A percentile compares a stretch with the other conserved stretches of the same genome.
phyloP scores from a whole-genome alignment of 2,888 invertebrate species.

The Anorthoa munda region DNA sequence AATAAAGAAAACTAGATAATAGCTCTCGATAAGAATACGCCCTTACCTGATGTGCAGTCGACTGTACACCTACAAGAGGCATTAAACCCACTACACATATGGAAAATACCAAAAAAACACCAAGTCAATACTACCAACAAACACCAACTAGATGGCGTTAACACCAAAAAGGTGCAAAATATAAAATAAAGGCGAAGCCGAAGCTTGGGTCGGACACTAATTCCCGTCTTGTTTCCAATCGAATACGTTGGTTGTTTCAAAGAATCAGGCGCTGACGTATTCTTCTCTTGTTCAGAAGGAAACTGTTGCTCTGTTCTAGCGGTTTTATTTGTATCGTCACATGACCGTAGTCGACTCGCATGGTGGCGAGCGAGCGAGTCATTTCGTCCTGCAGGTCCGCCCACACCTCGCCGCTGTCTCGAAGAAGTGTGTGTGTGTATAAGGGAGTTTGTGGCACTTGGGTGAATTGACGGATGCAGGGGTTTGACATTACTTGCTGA shows the following conservation, averaged over 20 bases:
- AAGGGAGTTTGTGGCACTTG: slow-evolving; percentile 98
- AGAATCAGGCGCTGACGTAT: slow-evolving; percentile 89
- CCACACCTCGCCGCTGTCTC: slow-evolving; percentile 98
- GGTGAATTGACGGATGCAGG: slow-evolving; percentile 92
- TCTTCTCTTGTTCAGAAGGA: slow-evolving; percentile 96
- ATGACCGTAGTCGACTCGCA: slow-evolving; percentile 99
- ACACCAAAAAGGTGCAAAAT: slow-evolving; percentile 36
- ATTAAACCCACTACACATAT: background rate
- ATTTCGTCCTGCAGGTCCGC: slow-evolving; percentile 99
- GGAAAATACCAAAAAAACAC: slow-evolving; percentile 20
- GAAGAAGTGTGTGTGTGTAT: slow-evolving; percentile 96
- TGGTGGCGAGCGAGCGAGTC: slow-evolving; percentile 99
- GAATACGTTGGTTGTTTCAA: background rate
- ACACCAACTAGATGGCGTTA: slow-evolving; percentile 49
- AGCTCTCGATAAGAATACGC: too few relatives aligned
- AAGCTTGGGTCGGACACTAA: slow-evolving; percentile 12
- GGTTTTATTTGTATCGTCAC: slow-evolving; percentile 96
- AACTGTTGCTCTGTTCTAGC: slow-evolving; percentile 97
- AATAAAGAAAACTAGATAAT: too few relatives aligned
- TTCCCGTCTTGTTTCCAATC: slow-evolving; percentile 22
- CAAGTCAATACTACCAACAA: slow-evolving; percentile 9
- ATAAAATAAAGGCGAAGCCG: background rate
- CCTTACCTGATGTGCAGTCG: too few relatives aligned
- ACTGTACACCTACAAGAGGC: too few relatives aligned
- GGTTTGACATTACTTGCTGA: slow-evolving; percentile 94